Conservation (phyloP, 1,140 invertebrate species). For the Drosophila orosa region DNA sequence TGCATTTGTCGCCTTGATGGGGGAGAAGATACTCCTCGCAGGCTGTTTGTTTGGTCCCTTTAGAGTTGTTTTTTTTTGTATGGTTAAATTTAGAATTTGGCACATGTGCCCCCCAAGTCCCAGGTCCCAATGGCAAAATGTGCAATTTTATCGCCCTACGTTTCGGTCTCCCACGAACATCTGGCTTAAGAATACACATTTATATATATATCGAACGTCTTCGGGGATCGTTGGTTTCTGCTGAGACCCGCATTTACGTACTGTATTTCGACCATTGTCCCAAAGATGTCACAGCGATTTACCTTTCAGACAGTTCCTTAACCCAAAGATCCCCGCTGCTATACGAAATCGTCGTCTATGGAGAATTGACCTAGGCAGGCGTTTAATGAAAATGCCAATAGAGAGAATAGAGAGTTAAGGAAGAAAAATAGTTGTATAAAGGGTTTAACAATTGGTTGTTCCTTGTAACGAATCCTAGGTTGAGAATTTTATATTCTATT, state of each 20-base stretch:
- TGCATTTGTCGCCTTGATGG: conserved; percentile 44
- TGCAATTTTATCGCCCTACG: conserved; percentile 29
- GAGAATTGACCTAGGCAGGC: conserved; percentile 61
- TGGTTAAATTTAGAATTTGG: conserved; percentile 69
- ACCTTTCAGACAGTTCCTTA: conserved; percentile 52
- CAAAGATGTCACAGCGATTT: conserved; percentile 60
- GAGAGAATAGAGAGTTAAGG: conserved; percentile 18
- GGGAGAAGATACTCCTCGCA: conserved; percentile 44
- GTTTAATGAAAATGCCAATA: conserved; percentile 76
- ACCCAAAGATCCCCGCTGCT: conserved; percentile 39
- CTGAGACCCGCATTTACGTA: conserved; percentile 55
- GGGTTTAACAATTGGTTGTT: neutral
- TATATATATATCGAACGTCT: conserved; percentile 34
- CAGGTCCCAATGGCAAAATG: conserved; percentile 5
- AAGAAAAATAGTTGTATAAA: neutral
- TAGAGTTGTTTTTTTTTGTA: conserved; percentile 40
- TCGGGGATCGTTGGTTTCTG: conserved; percentile 26
- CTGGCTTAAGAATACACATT: conserved; percentile 25
- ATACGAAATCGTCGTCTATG: conserved; percentile 48
- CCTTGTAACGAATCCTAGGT: neutral
- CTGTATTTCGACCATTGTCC: conserved; percentile 47
- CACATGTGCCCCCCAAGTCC: conserved; percentile 48
- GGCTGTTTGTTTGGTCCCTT: conserved; percentile 25
- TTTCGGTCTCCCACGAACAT: conserved; percentile 63
- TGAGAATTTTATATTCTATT: no score